Base-by-base conservation (phyloP, 1,140 invertebrate genomes). In the Solenopsis invicta region DNA sequence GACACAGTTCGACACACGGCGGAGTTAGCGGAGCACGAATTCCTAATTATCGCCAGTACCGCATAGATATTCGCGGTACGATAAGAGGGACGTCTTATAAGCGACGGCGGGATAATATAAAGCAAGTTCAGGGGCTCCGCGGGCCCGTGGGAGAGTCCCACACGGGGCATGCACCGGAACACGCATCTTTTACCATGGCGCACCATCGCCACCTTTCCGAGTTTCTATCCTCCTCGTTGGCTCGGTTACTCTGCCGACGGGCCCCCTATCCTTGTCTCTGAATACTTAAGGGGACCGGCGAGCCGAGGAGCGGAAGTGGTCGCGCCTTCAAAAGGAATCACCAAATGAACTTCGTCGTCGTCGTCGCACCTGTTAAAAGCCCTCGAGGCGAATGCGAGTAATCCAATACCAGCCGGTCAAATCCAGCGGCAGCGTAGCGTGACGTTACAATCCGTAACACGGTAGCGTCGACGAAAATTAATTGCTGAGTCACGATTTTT, bases 101-200 rank as follows among this genome's bases (percentile, higher is more conserved):
- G 34, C 48, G 64, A 76, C 50, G 78, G 77, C 41, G 74, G 86
- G 82, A 61, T 56, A 88, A 71, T 69, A 62, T 66, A 87, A 74
- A 78, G 82, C 61, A 76, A 66, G 90, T 91, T 69, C 85, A 54
- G 75, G 86, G 75, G 75, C 48, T 48, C 88, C 94, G 94, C 95
- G 94, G 91, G 94, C 29, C 88, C 95, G 95, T 95, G 95, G 92
- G 95, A 95, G 91, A 94, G 85, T 95, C 95, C 93, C 95, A 95
- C 95, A 95, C 94, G 91, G 90, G 85, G 93, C 94, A 95, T 92
- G 87, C 92, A 95, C 93, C 94, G 95, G 94, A 95, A 95, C 94
- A 93, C 76, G 64, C 87, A 66, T 87, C 81, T 85, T 86, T 54
- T 62, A 21, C 59, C 64, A 24, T 64, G 59, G 50, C 24, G 72